Evolutionary conservation across 2,113 vertebrate species (phyloP).

Genomic region (Echinops telfairi): DNA sequence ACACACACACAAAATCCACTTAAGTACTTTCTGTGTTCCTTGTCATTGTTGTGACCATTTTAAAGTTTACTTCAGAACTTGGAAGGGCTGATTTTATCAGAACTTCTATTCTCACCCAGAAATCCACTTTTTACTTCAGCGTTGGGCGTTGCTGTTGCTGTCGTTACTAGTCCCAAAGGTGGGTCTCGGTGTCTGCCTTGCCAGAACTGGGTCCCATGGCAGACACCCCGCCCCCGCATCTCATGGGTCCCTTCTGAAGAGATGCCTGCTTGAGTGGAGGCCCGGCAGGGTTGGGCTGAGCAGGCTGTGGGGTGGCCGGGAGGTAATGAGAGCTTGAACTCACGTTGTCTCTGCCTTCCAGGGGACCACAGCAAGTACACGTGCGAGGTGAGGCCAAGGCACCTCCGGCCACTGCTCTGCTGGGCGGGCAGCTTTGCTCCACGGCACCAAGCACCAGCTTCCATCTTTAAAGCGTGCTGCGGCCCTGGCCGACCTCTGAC

Average conservation of each 20-base stretch:
- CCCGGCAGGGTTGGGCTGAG: too few species aligned
- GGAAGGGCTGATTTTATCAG: not conserved
- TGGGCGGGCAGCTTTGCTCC: not conserved
- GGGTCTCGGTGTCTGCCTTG: not conserved
- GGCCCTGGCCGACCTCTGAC: slow-evolving; percentile 81
- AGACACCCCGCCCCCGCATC: not conserved
- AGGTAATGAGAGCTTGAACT: not conserved
- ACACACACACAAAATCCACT: not conserved
- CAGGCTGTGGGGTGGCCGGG: too few species aligned
- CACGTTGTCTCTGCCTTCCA: slow-evolving; percentile 80
- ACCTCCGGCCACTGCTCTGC: slow-evolving; percentile 87
- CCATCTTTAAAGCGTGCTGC: slow-evolving; percentile 82
- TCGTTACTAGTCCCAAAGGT: not conserved
- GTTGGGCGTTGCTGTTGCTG: not conserved
- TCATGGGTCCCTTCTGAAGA: not conserved
- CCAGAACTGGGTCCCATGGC: not conserved
- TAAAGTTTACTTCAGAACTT: not conserved
- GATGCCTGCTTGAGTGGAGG: too few species aligned
- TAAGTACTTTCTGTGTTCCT: not conserved
- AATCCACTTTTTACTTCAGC: not conserved
- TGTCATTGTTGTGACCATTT: not conserved
- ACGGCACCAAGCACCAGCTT: slow-evolving; percentile 83
- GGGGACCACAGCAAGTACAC: slow-evolving; percentile 89
- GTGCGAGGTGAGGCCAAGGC: slow-evolving; percentile 91
- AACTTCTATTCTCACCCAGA: not conserved